Evolutionary conservation across 2,888 invertebrate genomes (phyloP), one percentile per base, ranked within the genome.

Genomic region (Ennomos erosarius): DNA sequence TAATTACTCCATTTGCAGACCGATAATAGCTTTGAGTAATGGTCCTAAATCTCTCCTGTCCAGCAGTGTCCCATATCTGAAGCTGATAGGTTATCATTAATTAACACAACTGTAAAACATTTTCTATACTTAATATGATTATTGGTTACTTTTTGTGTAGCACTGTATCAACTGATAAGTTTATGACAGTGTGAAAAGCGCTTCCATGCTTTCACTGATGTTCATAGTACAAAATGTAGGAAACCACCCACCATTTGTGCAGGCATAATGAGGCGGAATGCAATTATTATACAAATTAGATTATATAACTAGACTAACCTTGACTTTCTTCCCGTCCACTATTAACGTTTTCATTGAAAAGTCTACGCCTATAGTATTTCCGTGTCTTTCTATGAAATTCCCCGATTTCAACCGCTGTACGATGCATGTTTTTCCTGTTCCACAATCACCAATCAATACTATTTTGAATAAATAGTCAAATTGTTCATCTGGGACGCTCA

Each of bases 1-100:
- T 96, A 69, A 99, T 97, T 62, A 99, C 98, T 71, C 98, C 99
- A 93, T 99, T 98, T 42, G 99, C 99, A 70, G 98, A 98, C 79
- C 99, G 95, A 88, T 99, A 99, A 84, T 99, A 99, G 84, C 98
- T 98, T 84, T 99, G 99, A 1, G 99, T 99, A 73, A 99, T 99
- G 6, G 99, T 99, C 62, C 99, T 95, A 89, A 99, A 99, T 64
- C 99, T 93, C 87, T 99, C 99, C 81, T 99, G 99, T 0, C 99
- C 99, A 54, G 99, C 98, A 9, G 98, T 99, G 88, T 99, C 98
- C 98, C 98, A 98, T 81, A 99, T 98, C 94, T 98, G 98, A 64
- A 97, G 93, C 97, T 97, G 85, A 68, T 66, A 37, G 38, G 13
- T 50, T 9, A 55, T 16, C 11, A 33, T 39, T 26, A 26, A 40